phyloP scores from a whole-genome alignment of 2,797 vertebrate species.

The Oreonectes daqikongensis region DNA sequence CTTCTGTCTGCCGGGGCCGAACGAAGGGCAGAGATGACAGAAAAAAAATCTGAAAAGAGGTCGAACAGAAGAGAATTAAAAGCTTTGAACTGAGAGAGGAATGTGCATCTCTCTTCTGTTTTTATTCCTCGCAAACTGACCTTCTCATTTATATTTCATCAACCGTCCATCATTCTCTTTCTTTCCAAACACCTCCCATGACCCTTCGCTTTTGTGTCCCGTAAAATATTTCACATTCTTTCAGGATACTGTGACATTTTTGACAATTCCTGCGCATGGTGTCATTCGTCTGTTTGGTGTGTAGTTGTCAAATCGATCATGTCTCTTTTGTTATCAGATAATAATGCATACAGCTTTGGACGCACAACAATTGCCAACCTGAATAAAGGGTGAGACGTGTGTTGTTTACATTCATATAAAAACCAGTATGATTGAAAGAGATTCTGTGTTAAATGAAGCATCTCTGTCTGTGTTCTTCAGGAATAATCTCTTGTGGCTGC shows the following conservation, averaged over 20 bases:
- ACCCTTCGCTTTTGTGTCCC: too few species aligned
- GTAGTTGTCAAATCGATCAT: background rate
- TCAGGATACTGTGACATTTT: background rate
- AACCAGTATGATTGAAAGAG: background rate
- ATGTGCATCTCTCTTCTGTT: background rate
- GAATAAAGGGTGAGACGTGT: constrained; percentile 84
- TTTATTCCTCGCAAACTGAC: too few species aligned
- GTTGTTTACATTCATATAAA: background rate
- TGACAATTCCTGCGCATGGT: background rate
- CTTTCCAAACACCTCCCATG: too few species aligned
- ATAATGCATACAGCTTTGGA: constrained; percentile 96
- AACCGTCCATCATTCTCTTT: too few species aligned
- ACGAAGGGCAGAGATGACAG: background rate
- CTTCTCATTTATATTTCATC: too few species aligned
- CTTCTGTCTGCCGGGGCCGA: constrained; percentile 11
- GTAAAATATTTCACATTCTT: background rate
- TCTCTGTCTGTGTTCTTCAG: constrained; percentile 66
- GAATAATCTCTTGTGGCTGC: constrained; percentile 92
- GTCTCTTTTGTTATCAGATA: constrained; percentile 76
- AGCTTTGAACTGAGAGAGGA: background rate
- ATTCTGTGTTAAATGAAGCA: background rate
- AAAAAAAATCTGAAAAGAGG: background rate
- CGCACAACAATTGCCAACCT: constrained; percentile 96
- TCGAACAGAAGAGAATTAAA: background rate
- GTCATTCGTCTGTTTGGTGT: background rate